Evolutionary conservation across 2,797 vertebrate genomes (phyloP).

Genomic region (Pangasius mekongensis): DNA sequence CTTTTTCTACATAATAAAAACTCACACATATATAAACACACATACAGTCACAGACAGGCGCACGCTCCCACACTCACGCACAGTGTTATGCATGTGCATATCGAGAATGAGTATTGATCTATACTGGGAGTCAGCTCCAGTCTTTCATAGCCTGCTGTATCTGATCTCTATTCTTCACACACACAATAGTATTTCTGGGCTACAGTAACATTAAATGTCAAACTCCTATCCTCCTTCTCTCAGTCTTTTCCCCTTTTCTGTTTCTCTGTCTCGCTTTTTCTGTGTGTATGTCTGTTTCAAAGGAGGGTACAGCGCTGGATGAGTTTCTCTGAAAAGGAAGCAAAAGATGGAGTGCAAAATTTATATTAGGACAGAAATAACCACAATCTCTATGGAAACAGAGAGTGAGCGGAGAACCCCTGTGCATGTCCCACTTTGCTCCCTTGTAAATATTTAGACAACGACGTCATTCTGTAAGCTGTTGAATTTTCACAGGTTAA

Average conservation of each 20-base stretch:
- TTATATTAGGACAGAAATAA: conserved; percentile 42
- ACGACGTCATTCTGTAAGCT: background rate
- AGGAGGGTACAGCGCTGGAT: background rate
- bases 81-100: conserved; percentile 46
- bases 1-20: background rate
- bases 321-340: conserved; percentile 12
- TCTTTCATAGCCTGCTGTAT: conserved; percentile 50
- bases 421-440: conserved; percentile 20
- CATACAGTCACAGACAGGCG: background rate
- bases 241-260: background rate
- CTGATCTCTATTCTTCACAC: conserved; percentile 57
- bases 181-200: conserved; percentile 46
- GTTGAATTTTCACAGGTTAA: background rate
- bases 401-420: conserved; percentile 26
- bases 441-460: conserved; percentile 8
- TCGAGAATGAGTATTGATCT: conserved; percentile 58
- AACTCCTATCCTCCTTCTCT: conserved; percentile 16
- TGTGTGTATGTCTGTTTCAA: background rate
- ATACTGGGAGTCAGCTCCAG: conserved; percentile 43
- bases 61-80: conserved; percentile 21
- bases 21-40: background rate
- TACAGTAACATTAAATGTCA: conserved; percentile 45
- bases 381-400: conserved; percentile 52
- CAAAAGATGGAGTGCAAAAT: conserved; percentile 23
- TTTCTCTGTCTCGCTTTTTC: background rate